Evolutionary conservation across 1,140 invertebrate species (phyloP).

Genomic region (Saxidomus purpurata): DNA sequence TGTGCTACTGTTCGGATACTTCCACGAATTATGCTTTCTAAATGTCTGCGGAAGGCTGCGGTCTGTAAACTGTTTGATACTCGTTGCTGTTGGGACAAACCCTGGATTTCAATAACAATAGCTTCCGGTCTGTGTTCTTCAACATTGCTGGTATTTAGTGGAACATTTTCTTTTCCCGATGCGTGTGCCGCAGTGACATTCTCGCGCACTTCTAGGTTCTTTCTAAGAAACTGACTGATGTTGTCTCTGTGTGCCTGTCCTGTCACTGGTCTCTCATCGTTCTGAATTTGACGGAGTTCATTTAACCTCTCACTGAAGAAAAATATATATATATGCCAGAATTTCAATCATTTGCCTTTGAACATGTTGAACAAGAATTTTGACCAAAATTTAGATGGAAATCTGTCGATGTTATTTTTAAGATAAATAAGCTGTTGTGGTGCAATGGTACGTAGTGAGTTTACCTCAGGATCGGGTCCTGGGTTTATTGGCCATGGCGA

Average conservation of each 20-base stretch:
- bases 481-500: too few relatives aligned
- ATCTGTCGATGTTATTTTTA: background rate
- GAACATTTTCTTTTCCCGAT: conserved; percentile 73
- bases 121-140: conserved; percentile 81
- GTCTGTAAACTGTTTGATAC: conserved; percentile 80
- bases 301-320: conserved; percentile 80
- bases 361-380: background rate
- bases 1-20: conserved; percentile 70
- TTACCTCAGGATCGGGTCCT: too few relatives aligned
- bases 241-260: conserved; percentile 75
- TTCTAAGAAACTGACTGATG: conserved; percentile 78
- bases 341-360: background rate
- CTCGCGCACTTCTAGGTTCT: conserved; percentile 67
- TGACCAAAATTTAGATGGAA: background rate
- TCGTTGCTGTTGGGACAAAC: conserved; percentile 76
- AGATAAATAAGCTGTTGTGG: background rate
- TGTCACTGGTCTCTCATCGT: conserved; percentile 80
- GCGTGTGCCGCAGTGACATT: conserved; percentile 49
- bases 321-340: background rate
- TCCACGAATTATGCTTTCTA: conserved; percentile 79
- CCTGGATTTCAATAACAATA: conserved; percentile 81
- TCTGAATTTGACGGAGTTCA: conserved; percentile 76
- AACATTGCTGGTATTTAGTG: conserved; percentile 74
- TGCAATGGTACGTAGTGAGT: too few relatives aligned
- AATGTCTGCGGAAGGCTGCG: conserved; percentile 72